Base-by-base conservation (phyloP, 2,797 vertebrate genomes). In the Epinephelus malabaricus region DNA sequence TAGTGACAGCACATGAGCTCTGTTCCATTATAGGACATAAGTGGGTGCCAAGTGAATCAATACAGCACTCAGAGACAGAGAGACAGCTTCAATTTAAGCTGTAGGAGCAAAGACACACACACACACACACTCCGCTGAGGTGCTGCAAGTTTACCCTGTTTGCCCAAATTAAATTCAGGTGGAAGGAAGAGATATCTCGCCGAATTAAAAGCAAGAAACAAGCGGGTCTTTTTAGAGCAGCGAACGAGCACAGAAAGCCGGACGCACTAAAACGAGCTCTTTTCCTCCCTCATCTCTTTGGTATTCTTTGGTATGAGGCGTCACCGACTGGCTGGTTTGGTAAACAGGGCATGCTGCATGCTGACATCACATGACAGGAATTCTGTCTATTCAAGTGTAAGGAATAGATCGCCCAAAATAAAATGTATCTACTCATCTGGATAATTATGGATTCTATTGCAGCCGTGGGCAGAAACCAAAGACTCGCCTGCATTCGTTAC, bases 1-100 rank as follows among this genome's bases (percentile, higher is more conserved):
- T 55, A 38, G 65, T 77, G 83, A 83, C 83, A 65, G 70, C 68
- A 71, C 83, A 67, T 72, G 27, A 77, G 54, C 77, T 71, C 69
- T 78, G 71, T 71, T 89, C 76, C 81, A 71, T 86, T 83, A 81
- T 43, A 40, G 84, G 73, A 86, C 80, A 76, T 71, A 66, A 88
- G 78, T 81, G 76, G 73, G 65, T 83, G 82, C 85, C 85, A 75
- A 83, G 23, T 79, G 79, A 88, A 92, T 90, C 72, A 73, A 89
- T 82, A 82, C 63, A 67, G 72, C 73, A 78, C 69, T 82, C 60
- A 78, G 50, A 76, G 58, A 77, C 68, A 62, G 53, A 50, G 63
- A 63, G 69, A 56, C 68, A 63, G 78, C 54, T 88, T 79, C 58
- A 67, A 23, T 81, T 73, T 61, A 66, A 77, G 25, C 66, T 66